These are phyloP conservation scores for Sebastes elongatus DNA, from an alignment of 2,797 vertebrate genomes.

Conservation along the genomic window DNA sequence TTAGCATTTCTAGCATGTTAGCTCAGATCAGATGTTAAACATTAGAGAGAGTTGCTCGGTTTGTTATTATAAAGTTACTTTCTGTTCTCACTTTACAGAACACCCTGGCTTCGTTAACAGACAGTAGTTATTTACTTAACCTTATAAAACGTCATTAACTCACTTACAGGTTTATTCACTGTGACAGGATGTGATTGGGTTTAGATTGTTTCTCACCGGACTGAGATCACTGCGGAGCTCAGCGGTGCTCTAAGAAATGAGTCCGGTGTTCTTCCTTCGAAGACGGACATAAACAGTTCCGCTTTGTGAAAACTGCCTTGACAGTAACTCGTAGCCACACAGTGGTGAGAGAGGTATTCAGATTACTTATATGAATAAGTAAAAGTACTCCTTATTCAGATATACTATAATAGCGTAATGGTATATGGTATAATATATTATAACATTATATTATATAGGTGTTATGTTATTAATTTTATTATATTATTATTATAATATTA, in stretches of 20 bases:
- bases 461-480: neutral
- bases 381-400: neutral
- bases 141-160: neutral
- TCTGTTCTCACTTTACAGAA: neutral
- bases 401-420: neutral
- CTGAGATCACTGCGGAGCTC: neutral
- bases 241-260: constrained; percentile 10
- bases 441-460: neutral
- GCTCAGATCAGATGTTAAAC: neutral
- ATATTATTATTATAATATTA: neutral
- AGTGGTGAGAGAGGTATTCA: neutral
- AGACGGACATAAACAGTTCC: constrained; percentile 37
- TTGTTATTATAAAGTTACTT: neutral
- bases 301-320: neutral
- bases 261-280: constrained; percentile 10
- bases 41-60: neutral
- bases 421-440: neutral
- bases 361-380: neutral
- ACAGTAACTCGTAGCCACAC: neutral
- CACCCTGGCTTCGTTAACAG: neutral
- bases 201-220: neutral
- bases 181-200: neutral
- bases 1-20: neutral
- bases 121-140: neutral
- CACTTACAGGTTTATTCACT: constrained; percentile 18